A percentile compares a stretch with the other conserved stretches of the same genome.
Conservation (phyloP, 1,140 invertebrate genomes). For the Cydia splendana region DNA sequence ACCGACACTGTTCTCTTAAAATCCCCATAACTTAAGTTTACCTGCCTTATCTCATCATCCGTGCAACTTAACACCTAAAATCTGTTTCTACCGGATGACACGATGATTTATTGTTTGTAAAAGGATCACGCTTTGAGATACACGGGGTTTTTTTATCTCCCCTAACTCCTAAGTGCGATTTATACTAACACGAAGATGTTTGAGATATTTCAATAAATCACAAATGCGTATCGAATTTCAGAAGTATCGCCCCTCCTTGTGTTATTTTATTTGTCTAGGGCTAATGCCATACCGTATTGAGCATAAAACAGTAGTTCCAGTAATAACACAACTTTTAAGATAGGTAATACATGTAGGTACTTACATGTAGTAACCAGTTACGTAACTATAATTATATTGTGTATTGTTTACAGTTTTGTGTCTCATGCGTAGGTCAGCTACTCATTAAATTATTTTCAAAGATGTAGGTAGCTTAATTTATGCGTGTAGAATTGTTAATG, state of each 20-base stretch:
- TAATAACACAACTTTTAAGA: background rate
- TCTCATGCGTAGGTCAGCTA: no score
- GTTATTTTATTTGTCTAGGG: constrained; percentile 41
- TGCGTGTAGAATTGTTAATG: no score
- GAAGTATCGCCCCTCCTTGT: constrained; percentile 55
- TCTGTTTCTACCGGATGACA: constrained; percentile 64
- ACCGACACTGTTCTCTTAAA: background rate
- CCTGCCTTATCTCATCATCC: constrained; percentile 40
- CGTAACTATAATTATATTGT: no score
- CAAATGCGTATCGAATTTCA: constrained; percentile 72
- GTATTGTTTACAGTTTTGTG: no score
- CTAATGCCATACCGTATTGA: constrained; percentile 34
- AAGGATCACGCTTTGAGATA: constrained; percentile 52
- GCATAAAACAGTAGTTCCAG: constrained; percentile 17
- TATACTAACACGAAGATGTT: constrained; percentile 68
- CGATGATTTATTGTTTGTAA: constrained; percentile 72
- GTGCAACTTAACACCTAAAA: constrained; percentile 62
- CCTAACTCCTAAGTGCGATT: constrained; percentile 68
- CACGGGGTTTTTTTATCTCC: constrained; percentile 57
- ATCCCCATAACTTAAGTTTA: constrained; percentile 19
- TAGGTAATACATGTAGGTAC: background rate
- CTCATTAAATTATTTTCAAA: no score
- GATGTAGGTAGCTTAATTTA: no score
- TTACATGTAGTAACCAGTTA: background rate
- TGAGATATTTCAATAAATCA: constrained; percentile 76